A percentile compares a stretch with the other conserved stretches of the same genome.
These are phyloP conservation scores for Pholis gunnellus DNA, from an alignment of 2,113 vertebrate species.

Conservation along the genomic window DNA sequence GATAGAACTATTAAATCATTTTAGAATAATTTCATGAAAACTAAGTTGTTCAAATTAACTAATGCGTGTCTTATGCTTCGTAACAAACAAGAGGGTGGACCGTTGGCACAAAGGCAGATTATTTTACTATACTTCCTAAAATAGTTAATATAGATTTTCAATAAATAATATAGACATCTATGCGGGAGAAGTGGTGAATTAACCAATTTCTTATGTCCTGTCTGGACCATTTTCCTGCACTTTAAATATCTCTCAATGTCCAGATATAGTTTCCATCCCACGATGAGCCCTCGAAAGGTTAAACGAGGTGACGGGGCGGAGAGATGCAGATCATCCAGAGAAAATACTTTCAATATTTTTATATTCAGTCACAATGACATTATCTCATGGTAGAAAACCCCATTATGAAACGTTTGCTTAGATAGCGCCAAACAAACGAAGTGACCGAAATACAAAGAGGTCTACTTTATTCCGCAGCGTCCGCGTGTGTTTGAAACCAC, in stretches of 20 bases:
- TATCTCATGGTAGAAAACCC: rapidly evolving
- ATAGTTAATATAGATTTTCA: not conserved
- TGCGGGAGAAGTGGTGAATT: not conserved
- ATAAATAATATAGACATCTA: not conserved
- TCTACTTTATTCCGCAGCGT: not conserved
- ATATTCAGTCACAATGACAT: too few relatives aligned
- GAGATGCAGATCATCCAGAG: rapidly evolving
- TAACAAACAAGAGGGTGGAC: not conserved
- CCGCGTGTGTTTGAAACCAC: constrained; percentile 45
- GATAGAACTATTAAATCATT: not conserved
- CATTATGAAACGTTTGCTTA: rapidly evolving
- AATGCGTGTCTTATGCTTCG: not conserved
- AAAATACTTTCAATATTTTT: too few relatives aligned
- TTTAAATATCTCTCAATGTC: not conserved
- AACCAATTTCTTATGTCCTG: not conserved
- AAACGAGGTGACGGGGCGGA: not conserved
- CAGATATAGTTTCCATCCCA: not conserved
- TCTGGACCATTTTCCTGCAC: not conserved
- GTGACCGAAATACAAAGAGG: not conserved
- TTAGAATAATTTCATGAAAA: not conserved
- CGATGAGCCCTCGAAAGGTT: not conserved
- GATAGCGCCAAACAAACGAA: not conserved
- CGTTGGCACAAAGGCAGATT: not conserved
- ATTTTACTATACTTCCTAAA: too few relatives aligned
- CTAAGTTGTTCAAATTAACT: not conserved